Conservation (phyloP, 2,888 invertebrate genomes). For the Sinelater perroti region DNA sequence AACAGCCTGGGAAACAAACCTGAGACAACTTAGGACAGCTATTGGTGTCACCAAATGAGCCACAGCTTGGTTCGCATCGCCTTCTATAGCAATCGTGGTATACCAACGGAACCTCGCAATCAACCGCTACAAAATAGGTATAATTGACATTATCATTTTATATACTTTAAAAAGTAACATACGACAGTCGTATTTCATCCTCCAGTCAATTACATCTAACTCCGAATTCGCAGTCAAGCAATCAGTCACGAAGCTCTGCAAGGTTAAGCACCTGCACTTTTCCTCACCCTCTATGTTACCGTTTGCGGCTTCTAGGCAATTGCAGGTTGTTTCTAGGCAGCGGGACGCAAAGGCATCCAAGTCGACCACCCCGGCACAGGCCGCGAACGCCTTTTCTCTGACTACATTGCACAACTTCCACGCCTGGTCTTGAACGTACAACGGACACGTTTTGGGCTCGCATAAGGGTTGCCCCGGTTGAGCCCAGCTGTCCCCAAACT, state of each 20-base stretch:
- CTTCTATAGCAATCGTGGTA: slow-evolving; percentile 83
- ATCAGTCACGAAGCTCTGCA: slow-evolving; percentile 77
- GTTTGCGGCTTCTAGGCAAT: slow-evolving; percentile 69
- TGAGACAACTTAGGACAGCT: slow-evolving; percentile 72
- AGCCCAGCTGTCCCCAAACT: slow-evolving; percentile 83
- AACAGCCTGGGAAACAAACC: slow-evolving; percentile 83
- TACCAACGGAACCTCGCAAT: slow-evolving; percentile 79
- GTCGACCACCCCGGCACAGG: slow-evolving; percentile 71
- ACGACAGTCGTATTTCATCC: slow-evolving; percentile 76
- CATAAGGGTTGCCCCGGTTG: slow-evolving; percentile 66
- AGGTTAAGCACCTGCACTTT: slow-evolving; percentile 74
- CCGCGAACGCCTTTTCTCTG: slow-evolving; percentile 68
- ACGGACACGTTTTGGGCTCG: slow-evolving; percentile 70
- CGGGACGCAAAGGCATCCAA: slow-evolving; percentile 74
- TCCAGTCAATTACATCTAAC: slow-evolving; percentile 75
- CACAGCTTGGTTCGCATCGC: slow-evolving; percentile 81
- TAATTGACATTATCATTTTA: background rate
- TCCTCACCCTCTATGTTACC: slow-evolving; percentile 54
- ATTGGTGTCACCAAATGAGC: slow-evolving; percentile 66
- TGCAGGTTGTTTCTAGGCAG: slow-evolving; percentile 80
- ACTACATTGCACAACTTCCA: slow-evolving; percentile 74
- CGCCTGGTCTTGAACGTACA: slow-evolving; percentile 69
- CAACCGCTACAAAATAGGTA: slow-evolving; percentile 64
- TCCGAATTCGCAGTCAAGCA: slow-evolving; percentile 74
- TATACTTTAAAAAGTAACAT: no score